Evolutionary conservation across 2,113 vertebrate genomes (phyloP).

Genomic region (Limanda limanda): DNA sequence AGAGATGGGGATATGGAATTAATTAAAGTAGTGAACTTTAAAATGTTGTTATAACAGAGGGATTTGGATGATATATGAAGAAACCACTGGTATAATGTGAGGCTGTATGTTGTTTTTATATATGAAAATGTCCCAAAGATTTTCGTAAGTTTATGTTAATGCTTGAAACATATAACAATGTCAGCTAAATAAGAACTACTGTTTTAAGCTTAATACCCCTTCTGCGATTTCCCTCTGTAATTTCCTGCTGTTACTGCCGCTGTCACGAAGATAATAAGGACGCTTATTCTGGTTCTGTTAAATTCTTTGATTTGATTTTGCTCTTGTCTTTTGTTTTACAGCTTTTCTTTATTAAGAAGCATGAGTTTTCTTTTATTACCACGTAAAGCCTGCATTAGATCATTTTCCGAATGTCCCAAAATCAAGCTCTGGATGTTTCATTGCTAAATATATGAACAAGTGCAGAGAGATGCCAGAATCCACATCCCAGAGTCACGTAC

Average conservation of each 20-base stretch:
- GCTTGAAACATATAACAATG: background rate
- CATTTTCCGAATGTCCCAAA: slow-evolving; percentile 2
- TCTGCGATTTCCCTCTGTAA: background rate
- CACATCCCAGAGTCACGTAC: slow-evolving; percentile 27
- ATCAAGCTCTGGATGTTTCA: slow-evolving; percentile 17
- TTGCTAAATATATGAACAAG: slow-evolving; percentile 15
- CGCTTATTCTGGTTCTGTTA: slow-evolving; percentile 10
- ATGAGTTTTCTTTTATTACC: slow-evolving; percentile 1
- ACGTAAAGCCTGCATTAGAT: background rate
- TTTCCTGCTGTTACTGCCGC: too few species aligned
- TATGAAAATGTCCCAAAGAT: background rate
- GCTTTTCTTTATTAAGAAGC: background rate
- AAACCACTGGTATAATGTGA: background rate
- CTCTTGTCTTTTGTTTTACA: background rate
- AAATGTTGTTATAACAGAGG: slow-evolving; percentile 26
- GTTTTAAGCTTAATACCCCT: background rate
- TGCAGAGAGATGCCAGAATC: slow-evolving; percentile 14
- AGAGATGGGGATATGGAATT: slow-evolving; percentile 29
- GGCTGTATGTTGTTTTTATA: background rate
- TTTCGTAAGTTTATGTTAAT: background rate
- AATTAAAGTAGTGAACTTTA: slow-evolving; percentile 47
- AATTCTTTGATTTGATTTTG: background rate
- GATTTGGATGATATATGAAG: slow-evolving; percentile 2
- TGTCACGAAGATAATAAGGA: background rate
- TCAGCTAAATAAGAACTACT: background rate